Evolutionary conservation across 2,888 invertebrate species (phyloP), one percentile per base, ranked within the genome.

Genomic region (Apodemia arnacis): DNA sequence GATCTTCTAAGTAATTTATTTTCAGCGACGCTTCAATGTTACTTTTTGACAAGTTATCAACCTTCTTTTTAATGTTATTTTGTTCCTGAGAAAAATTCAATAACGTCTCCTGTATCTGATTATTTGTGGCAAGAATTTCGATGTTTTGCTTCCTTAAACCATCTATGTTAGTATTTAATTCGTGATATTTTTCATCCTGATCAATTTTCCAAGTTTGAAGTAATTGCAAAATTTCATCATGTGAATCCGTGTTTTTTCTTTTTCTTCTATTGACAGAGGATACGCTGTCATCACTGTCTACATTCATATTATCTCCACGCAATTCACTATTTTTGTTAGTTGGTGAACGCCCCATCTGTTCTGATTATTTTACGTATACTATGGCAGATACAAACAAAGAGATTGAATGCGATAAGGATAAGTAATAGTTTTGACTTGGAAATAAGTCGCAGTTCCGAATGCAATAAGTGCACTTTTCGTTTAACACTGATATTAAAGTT

Each of bases 381-480:
- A 21, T 63, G 59, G 10, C 21, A 21, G 3, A 21, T 8, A 21
- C 59, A 1, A 63, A n/a, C 59, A 59, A 63, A 31, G 72, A 34
- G 38, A 72, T 72, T 72, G 24, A 72, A 31, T 18, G 31, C 34
- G 70, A 70, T 70, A 70, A 18, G 18, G 27, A 70, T 3, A 74
- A 27, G 80, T 27, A 95, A 98, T 8, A 38, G 38, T 38, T 38
- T 38, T 38, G 38, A 44, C 13, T 44, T 15, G 44, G 8, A 44
- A 44, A 44, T 44, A 1, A 44, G 44, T 44, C 15, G 5, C 44
- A 44, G 15, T 15, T 44, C 13, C 15, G 4, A 44, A 4, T 44
- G 44, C 15, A 15, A 44, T 44, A 15, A 15, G 15, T 44, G 15
- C 44, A 44, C 44, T 44, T 44, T 44, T 44, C 3, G 44, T 15